Evolutionary conservation across 2,113 vertebrate genomes (phyloP).

Genomic region (Podarcis muralis): DNA sequence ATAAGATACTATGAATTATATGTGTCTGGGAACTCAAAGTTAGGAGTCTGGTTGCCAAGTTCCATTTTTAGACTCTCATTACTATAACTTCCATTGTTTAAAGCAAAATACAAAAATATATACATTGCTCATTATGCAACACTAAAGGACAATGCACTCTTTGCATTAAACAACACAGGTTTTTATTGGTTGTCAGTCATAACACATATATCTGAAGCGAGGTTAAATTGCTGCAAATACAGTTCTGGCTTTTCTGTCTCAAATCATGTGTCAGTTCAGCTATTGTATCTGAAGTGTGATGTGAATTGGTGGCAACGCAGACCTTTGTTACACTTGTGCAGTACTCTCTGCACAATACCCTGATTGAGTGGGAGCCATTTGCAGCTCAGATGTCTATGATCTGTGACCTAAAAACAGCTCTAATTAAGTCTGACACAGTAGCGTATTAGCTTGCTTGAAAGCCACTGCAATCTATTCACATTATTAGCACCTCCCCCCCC

Average conservation of each 20-base stretch:
- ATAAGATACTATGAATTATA: background rate
- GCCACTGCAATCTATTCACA: constrained; percentile 6
- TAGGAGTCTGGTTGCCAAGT: background rate
- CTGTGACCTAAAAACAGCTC: constrained; percentile 34
- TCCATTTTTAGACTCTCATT: background rate
- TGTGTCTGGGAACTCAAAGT: background rate
- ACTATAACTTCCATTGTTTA: background rate
- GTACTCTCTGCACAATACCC: constrained; percentile 5
- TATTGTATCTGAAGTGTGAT: constrained; percentile 1
- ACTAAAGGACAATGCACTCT: background rate
- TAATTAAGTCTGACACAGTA: constrained; percentile 25
- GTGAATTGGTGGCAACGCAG: constrained; percentile 12
- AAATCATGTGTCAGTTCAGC: background rate
- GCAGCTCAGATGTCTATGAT: constrained; percentile 23
- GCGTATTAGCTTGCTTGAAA: constrained; percentile 35
- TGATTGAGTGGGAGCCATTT: constrained; percentile 9
- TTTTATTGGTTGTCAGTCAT: background rate
- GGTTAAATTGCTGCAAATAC: background rate
- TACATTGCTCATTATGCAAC: background rate
- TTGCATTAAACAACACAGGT: background rate
- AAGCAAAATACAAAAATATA: background rate
- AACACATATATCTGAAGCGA: background rate
- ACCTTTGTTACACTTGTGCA: constrained; percentile 19
- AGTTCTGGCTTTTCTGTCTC: constrained; percentile 15
- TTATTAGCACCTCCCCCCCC: background rate